Evolutionary conservation across 2,888 invertebrate genomes (phyloP).

Genomic region (Drosophila conformis): DNA sequence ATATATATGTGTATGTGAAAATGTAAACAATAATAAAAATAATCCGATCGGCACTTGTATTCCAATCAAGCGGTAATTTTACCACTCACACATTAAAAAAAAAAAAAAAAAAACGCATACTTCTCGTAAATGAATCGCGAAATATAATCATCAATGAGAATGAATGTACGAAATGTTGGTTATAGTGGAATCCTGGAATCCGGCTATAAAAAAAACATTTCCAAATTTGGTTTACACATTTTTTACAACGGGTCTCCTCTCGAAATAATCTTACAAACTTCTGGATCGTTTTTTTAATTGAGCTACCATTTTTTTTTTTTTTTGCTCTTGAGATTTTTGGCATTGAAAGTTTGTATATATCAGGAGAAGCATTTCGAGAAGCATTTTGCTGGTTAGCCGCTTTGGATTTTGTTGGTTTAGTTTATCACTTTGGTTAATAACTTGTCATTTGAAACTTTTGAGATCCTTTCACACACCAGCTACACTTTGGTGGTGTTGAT

Average conservation of each 20-base stretch:
- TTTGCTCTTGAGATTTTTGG: background rate
- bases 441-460: background rate
- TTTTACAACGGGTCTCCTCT: background rate
- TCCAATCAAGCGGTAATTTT: background rate
- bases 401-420: background rate
- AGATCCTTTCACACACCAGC: background rate
- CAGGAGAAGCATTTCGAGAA: background rate
- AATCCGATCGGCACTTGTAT: background rate
- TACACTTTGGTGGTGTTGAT: background rate
- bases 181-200: background rate
- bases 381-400: background rate
- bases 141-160: background rate
- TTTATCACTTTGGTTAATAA: background rate
- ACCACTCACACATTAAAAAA: background rate
- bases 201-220: background rate
- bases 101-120: background rate
- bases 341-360: background rate
- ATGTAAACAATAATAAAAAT: background rate
- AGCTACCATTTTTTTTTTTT: background rate
- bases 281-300: background rate
- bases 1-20: background rate
- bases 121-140: background rate
- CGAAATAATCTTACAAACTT: background rate
- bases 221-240: background rate
- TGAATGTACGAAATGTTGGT: background rate